phyloP scores from a whole-genome alignment of 92 coral and sea anemone species.

The Parazoanthus atlanticus region DNA sequence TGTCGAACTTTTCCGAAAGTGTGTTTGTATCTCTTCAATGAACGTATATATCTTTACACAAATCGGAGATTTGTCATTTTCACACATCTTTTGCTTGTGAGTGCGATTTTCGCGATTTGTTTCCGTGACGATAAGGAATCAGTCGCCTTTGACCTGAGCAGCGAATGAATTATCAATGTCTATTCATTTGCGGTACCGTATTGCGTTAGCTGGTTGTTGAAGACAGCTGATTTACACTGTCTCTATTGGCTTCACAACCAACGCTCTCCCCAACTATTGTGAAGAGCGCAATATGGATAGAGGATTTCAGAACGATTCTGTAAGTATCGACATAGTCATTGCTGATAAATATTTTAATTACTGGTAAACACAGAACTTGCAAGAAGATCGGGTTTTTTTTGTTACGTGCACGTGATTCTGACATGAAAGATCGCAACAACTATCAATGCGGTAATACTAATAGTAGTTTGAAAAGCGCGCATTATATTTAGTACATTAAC shows the following conservation, averaged over 20 bases:
- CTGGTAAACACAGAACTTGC: background rate
- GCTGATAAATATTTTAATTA: background rate
- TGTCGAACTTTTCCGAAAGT: too few relatives aligned
- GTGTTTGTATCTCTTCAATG: too few relatives aligned
- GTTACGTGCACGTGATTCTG: background rate
- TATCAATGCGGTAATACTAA: too few relatives aligned
- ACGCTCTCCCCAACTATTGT: background rate
- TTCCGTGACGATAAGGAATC: background rate
- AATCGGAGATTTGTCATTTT: background rate
- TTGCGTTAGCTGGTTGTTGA: background rate
- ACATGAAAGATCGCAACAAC: background rate
- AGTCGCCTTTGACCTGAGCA: background rate
- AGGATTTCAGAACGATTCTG: background rate
- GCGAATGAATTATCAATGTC: background rate
- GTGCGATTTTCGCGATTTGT: background rate
- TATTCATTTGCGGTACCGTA: background rate
- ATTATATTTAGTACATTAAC: too few relatives aligned
- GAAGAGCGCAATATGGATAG: background rate
- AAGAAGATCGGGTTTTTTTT: background rate
- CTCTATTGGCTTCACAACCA: background rate
- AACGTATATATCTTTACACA: background rate
- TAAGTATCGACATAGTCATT: background rate
- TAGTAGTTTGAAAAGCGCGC: background rate
- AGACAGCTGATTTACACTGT: background rate
- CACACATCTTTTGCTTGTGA: background rate